phyloP scores from a whole-genome alignment of 2,113 vertebrate species.

The Thermophis baileyi region DNA sequence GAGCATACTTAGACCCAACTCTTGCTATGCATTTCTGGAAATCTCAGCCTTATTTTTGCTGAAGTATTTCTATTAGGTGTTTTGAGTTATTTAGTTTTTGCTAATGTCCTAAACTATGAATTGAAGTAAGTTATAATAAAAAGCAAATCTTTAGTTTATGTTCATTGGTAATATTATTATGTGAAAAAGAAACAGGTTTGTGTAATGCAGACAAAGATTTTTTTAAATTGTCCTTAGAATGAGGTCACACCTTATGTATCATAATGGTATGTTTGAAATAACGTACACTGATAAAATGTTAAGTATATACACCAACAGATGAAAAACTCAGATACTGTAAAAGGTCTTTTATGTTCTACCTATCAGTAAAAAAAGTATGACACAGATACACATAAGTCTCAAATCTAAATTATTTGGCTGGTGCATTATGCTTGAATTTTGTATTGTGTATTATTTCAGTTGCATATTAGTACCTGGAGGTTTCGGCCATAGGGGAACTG shows the following conservation, averaged over 20 bases:
- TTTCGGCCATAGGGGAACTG: conserved; percentile 74
- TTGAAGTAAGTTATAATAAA: not conserved
- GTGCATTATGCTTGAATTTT: conserved; percentile 3
- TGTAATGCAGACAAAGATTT: not conserved
- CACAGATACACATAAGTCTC: not conserved
- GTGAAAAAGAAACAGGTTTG: not conserved
- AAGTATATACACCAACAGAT: not conserved
- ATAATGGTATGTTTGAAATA: not conserved
- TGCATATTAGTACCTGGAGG: conserved; percentile 78
- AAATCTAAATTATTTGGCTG: not conserved
- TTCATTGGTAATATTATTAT: not conserved
- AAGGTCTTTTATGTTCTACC: not conserved
- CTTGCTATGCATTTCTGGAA: not conserved
- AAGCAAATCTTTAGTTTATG: not conserved
- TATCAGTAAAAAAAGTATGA: not conserved
- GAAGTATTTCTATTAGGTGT: not conserved
- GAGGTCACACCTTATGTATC: not conserved
- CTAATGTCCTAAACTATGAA: not conserved
- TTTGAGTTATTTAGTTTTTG: not conserved
- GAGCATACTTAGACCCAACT: not conserved
- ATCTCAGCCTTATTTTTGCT: not conserved
- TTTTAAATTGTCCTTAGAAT: not conserved
- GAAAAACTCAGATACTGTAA: not conserved
- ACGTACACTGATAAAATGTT: not conserved
- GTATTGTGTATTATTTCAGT: conserved; percentile 60